Conservation (phyloP, 2,888 invertebrate species). For the Bembecia ichneumoniformis region DNA sequence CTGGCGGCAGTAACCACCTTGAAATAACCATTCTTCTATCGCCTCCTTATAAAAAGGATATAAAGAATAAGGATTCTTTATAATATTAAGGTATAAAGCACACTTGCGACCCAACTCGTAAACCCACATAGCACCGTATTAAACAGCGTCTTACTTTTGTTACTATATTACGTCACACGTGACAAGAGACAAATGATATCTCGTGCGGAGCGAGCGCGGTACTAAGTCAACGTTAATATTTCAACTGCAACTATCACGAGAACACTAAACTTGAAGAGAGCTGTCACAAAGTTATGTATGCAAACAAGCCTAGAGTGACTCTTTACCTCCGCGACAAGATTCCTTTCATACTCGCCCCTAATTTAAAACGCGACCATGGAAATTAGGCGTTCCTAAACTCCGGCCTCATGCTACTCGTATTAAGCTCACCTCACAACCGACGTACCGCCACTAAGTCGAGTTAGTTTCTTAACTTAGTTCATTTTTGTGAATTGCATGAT, state of each 20-base stretch:
- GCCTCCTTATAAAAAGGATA: too few relatives aligned
- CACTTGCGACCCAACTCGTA: too few relatives aligned
- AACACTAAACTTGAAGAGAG: constrained; percentile 17
- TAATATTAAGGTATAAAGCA: too few relatives aligned
- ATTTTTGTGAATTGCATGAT: too few relatives aligned
- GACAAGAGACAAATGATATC: neutral
- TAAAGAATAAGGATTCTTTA: too few relatives aligned
- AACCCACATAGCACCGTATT: too few relatives aligned
- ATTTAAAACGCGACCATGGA: constrained; percentile 14
- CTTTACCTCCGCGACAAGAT: constrained; percentile 17
- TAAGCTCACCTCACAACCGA: too few relatives aligned
- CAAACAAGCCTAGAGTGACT: constrained; percentile 39
- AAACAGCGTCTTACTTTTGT: neutral
- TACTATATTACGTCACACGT: neutral
- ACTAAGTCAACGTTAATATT: constrained; percentile 14
- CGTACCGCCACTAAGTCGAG: too few relatives aligned
- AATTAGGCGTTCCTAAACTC: neutral
- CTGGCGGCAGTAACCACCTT: too few relatives aligned
- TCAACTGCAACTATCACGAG: constrained; percentile 18
- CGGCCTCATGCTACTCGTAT: too few relatives aligned
- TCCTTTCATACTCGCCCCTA: constrained; percentile 18
- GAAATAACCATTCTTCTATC: too few relatives aligned
- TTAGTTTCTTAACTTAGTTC: too few relatives aligned
- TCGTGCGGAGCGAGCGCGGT: neutral
- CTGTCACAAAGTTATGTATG: constrained; percentile 22